Evolutionary conservation across 2,113 vertebrate genomes (phyloP), one percentile per base, ranked within the genome.

Genomic region (Promerops cafer): DNA sequence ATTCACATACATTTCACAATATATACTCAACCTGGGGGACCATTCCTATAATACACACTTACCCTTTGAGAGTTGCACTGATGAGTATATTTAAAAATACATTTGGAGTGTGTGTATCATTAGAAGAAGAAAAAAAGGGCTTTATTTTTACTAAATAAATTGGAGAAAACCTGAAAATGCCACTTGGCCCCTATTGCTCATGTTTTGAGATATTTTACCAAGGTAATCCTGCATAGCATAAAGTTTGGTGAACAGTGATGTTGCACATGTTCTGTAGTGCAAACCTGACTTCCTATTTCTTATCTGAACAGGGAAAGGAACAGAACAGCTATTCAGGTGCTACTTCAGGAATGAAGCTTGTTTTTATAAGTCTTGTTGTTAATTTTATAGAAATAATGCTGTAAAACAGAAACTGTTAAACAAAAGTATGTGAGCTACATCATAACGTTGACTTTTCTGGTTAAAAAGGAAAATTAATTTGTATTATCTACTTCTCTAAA

Each of bases 1-100:
- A 98, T 98, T 96, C 97, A 95, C 97, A 97, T 98, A 96, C 98
- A 97, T 98, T 97, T 98, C 97, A 96, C 95, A 97, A 93, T 93
- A 94, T 97, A 88, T 95, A 96, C 94, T 96, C 93, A 97, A 98
- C 95, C 97, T 94, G 59, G 75, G 95, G 95, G 87, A 95, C 97
- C 91, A 49, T 98, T 97, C 97, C 57, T 97, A 20, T 97, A 96
- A 97, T 92, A 97, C 87, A 97, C 93, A 97, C 97, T 97, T 97
- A 97, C 90, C 90, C 96, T 96, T 95, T 88, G 95, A 79, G 96
- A 84, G 72, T 47, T 95, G 76, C 92, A 74, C 96, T 60, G 66
- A 95, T 92, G 95, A 96, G 64, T 93, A 6, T 95, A 76, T 97
- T 97, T 91, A 95, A 93, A 89, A 47, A 56, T 60, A 92, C 60